These are phyloP conservation scores for Etia nguti DNA, from an alignment of 2,113 vertebrate species.

Conservation along the genomic window DNA sequence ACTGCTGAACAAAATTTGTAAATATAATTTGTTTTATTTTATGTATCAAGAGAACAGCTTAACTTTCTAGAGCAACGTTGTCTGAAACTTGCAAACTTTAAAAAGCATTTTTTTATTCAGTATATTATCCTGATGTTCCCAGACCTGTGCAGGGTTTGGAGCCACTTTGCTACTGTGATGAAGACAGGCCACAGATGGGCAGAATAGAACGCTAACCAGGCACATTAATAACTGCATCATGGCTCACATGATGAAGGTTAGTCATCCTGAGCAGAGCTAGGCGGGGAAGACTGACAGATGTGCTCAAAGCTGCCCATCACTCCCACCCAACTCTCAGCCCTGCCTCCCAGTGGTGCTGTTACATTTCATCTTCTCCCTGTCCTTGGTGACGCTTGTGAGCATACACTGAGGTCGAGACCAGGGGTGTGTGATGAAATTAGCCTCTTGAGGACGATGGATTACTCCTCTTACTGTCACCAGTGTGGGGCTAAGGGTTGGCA, in stretches of 20 bases:
- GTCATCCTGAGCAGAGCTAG: slow-evolving; percentile 7
- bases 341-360: neutral
- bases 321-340: neutral
- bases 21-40: neutral
- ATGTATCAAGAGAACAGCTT: neutral
- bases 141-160: neutral
- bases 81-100: neutral
- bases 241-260: slow-evolving; percentile 27
- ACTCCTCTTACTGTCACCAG: neutral
- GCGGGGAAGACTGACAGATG: slow-evolving; percentile 3
- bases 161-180: neutral
- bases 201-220: neutral
- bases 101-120: neutral
- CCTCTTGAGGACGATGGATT: slow-evolving; percentile 46
- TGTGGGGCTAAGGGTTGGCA: neutral
- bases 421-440: slow-evolving; percentile 48
- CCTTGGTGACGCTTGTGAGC: slow-evolving; percentile 46
- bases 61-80: neutral
- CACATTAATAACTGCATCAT: slow-evolving; percentile 43
- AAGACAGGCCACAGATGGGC: neutral
- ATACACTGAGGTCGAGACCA: slow-evolving; percentile 32
- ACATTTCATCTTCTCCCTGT: slow-evolving; percentile 48
- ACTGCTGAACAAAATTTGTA: neutral
- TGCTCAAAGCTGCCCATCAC: neutral
- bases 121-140: neutral